A percentile compares a stretch with the other conserved stretches of the same genome.
Conservation (phyloP, 1,140 invertebrate species). For the Cataglyphis hispanica region DNA sequence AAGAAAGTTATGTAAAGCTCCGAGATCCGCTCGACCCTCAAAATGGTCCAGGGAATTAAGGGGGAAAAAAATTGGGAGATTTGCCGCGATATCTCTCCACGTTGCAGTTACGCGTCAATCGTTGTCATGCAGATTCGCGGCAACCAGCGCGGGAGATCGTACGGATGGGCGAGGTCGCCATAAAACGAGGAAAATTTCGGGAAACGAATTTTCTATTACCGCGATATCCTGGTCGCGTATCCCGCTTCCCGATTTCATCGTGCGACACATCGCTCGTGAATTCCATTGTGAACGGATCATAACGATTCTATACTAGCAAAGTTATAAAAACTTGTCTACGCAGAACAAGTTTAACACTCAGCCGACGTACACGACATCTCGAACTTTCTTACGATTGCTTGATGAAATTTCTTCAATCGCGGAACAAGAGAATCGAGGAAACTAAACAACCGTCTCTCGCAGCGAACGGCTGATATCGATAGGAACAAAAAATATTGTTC, state of each 20-base stretch:
- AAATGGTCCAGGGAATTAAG: constrained; percentile 6
- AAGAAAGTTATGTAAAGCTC: constrained; percentile 33
- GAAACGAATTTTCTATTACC: constrained; percentile 63
- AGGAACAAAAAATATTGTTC: not conserved
- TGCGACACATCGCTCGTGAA: constrained; percentile 36
- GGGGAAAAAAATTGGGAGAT: not conserved
- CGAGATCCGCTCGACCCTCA: constrained; percentile 3
- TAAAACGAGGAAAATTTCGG: constrained; percentile 46
- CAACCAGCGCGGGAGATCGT: not conserved
- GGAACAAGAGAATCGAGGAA: not conserved
- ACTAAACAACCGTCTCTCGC: constrained; percentile 12
- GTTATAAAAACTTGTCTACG: constrained; percentile 63
- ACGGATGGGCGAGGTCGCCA: not conserved
- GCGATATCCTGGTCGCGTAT: constrained; percentile 14
- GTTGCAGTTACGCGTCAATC: constrained; percentile 9
- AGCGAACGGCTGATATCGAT: not conserved
- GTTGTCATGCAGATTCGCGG: not conserved
- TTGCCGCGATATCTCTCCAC: not conserved
- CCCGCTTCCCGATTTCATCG: constrained; percentile 38
- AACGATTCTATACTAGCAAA: constrained; percentile 48
- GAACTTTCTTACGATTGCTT: constrained; percentile 47
- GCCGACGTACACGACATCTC: not conserved
- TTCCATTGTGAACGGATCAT: constrained; percentile 44
- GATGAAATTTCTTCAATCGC: constrained; percentile 50
- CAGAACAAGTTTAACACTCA: constrained; percentile 51